These are phyloP conservation scores for Drosophila sucinea DNA, from an alignment of 1,140 invertebrate genomes.

Conservation along the genomic window DNA sequence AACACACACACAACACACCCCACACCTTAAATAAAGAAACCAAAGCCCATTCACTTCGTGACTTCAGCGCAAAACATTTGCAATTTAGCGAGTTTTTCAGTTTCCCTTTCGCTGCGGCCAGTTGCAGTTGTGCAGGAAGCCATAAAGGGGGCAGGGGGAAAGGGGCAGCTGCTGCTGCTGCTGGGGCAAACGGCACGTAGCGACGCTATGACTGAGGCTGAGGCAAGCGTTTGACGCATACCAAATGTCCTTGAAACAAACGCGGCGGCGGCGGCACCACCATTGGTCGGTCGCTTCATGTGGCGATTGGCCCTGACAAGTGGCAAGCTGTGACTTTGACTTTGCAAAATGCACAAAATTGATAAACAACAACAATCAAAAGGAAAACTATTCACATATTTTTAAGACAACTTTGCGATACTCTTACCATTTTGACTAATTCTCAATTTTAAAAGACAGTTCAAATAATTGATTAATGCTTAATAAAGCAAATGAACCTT, in stretches of 20 bases:
- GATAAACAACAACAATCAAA: conserved; percentile 24
- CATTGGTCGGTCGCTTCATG: not conserved
- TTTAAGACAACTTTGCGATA: not conserved
- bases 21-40: conserved; percentile 16
- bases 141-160: conserved; percentile 8
- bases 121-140: conserved; percentile 33
- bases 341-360: conserved; percentile 37
- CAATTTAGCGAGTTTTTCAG: conserved; percentile 21
- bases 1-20: conserved; percentile 12
- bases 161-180: not conserved
- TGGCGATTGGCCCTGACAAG: conserved; percentile 42
- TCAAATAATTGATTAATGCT: too few relatives aligned
- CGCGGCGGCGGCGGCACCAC: conserved; percentile 15
- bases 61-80: conserved; percentile 33
- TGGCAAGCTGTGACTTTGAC: conserved; percentile 50
- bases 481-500: too few relatives aligned
- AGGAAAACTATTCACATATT: not conserved
- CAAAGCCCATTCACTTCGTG: conserved; percentile 55
- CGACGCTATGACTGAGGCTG: not conserved
- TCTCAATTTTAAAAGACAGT: not conserved
- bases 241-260: conserved; percentile 56
- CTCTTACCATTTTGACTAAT: not conserved
- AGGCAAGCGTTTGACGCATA: conserved; percentile 44
- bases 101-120: conserved; percentile 59
- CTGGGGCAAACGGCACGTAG: conserved; percentile 2